Evolutionary conservation across 2,113 vertebrate species (phyloP).

Genomic region (Nicator chloris): DNA sequence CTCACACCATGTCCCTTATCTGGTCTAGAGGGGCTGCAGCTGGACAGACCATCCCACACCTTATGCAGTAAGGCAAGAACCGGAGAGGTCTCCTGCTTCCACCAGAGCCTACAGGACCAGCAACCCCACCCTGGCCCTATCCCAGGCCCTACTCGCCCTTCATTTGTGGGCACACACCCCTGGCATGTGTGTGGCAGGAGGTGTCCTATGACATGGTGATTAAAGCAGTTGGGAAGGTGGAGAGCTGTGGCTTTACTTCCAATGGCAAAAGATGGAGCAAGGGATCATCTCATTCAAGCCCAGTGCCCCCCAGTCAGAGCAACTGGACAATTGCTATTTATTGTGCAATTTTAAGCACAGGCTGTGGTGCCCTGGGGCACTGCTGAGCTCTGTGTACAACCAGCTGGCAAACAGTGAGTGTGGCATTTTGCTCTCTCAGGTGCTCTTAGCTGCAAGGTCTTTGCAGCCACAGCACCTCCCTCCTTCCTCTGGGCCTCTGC

Average conservation of each 20-base stretch:
- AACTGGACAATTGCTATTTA: not conserved
- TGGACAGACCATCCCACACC: not conserved
- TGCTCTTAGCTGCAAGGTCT: not conserved
- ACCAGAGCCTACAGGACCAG: not conserved
- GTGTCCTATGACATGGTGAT: rapidly evolving
- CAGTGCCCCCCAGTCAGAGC: not conserved
- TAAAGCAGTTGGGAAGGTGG: rapidly evolving
- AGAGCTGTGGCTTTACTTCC: not conserved
- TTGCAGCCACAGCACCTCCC: not conserved
- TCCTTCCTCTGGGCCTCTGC: not conserved
- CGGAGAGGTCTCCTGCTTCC: no score
- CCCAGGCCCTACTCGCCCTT: not conserved
- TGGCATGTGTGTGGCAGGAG: rapidly evolving
- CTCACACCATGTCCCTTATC: not conserved
- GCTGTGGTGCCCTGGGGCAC: rapidly evolving
- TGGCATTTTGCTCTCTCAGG: not conserved
- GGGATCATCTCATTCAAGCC: not conserved
- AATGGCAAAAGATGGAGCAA: not conserved
- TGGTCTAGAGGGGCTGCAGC: not conserved
- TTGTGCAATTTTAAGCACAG: not conserved
- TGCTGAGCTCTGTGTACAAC: not conserved
- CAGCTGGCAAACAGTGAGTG: rapidly evolving
- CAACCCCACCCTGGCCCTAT: not conserved
- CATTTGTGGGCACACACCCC: rapidly evolving
- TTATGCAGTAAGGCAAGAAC: rapidly evolving